A percentile compares a stretch with the other conserved stretches of the same genome.
Evolutionary conservation across 2,797 vertebrate species (phyloP).

Genomic region (Acestrorhynchus altus): DNA sequence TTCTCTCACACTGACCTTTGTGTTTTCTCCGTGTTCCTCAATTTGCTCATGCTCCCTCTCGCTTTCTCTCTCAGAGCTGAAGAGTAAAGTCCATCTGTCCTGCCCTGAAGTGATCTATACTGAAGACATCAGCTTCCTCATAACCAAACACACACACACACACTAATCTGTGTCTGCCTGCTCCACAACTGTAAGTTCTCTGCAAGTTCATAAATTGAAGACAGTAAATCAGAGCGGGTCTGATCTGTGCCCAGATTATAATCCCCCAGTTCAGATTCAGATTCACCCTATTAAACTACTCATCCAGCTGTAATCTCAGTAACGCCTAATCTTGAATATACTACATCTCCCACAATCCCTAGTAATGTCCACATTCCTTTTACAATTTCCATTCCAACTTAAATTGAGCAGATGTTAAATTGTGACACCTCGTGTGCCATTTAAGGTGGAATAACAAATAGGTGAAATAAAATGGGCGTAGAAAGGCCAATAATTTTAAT

Average conservation of each 20-base stretch:
- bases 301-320: background rate
- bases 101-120: slow-evolving; percentile 59
- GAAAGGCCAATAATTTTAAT: too few relatives aligned
- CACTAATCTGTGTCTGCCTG: background rate
- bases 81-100: slow-evolving; percentile 70
- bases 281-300: background rate
- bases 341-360: background rate
- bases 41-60: slow-evolving; percentile 29
- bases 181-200: too few relatives aligned
- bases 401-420: too few relatives aligned
- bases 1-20: background rate
- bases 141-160: background rate
- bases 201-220: too few relatives aligned
- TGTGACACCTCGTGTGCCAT: too few relatives aligned
- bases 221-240: too few relatives aligned
- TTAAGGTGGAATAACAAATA: too few relatives aligned
- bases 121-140: background rate
- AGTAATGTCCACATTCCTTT: background rate
- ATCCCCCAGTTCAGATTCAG: background rate
- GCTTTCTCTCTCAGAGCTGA: too few relatives aligned
- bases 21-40: background rate
- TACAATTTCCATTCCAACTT: background rate
- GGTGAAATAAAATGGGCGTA: too few relatives aligned
- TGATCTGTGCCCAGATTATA: background rate
- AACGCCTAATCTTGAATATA: background rate